phyloP scores from a whole-genome alignment of 2,797 vertebrate genomes.

The Falco biarmicus region DNA sequence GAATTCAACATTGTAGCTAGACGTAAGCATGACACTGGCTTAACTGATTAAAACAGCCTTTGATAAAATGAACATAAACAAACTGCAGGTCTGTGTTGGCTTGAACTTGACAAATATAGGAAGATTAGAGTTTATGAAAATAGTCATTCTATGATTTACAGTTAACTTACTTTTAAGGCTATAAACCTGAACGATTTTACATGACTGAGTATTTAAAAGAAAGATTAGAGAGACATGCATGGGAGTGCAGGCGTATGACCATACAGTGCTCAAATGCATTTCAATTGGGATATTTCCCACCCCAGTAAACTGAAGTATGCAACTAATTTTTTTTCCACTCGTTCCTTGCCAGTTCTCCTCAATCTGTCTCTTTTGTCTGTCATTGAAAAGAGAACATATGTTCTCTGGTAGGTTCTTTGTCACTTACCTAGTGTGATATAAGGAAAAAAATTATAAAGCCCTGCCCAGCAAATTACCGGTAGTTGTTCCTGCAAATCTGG shows the following conservation, averaged over 20 bases:
- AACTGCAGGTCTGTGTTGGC: not conserved
- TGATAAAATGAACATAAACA: not conserved
- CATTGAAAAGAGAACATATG: conserved; percentile 17
- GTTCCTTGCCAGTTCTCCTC: conserved; percentile 5
- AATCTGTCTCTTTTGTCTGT: conserved; percentile 37
- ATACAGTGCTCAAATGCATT: not conserved
- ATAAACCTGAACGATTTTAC: conserved; percentile 17
- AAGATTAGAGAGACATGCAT: not conserved
- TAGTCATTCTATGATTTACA: conserved; percentile 1
- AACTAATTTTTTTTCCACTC: not conserved
- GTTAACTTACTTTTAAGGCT: conserved; percentile 28
- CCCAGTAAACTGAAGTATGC: not conserved
- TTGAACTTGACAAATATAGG: not conserved
- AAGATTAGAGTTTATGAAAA: conserved; percentile 11
- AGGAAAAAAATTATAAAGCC: not conserved
- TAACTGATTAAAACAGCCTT: not conserved
- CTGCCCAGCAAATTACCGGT: not conserved
- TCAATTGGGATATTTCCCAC: not conserved
- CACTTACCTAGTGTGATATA: not conserved
- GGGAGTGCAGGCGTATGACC: not conserved
- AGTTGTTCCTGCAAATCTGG: not conserved
- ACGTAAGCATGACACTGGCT: not conserved
- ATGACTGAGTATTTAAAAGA: not conserved
- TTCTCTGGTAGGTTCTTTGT: conserved; percentile 22
- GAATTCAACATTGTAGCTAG: not conserved